These are phyloP conservation scores for Regulus satrapa DNA, from an alignment of 2,113 vertebrate genomes.

Conservation along the genomic window DNA sequence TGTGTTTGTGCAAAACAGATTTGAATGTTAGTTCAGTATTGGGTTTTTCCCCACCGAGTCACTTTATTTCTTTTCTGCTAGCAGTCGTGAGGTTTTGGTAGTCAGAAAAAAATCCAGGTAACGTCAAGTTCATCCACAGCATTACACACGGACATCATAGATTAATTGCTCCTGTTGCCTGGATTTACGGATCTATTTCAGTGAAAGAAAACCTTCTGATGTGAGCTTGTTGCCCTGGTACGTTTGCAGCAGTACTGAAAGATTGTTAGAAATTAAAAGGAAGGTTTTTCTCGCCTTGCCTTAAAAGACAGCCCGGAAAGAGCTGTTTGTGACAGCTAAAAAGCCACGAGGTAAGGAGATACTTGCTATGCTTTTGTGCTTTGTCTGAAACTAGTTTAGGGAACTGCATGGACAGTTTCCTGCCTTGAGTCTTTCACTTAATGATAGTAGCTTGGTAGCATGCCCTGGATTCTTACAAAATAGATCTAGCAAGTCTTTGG, in stretches of 20 bases:
- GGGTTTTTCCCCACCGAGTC: neutral
- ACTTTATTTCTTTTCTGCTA: neutral
- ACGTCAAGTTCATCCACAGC: neutral
- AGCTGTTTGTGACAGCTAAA: neutral
- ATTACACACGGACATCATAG: rapidly evolving
- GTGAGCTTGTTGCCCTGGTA: neutral
- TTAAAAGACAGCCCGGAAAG: neutral
- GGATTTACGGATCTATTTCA: neutral
- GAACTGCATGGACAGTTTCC: neutral
- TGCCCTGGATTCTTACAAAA: neutral
- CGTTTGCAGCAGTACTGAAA: neutral
- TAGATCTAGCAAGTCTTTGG: neutral
- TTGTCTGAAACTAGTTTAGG: neutral
- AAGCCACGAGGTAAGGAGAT: neutral
- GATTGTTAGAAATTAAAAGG: neutral
- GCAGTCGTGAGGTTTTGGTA: neutral
- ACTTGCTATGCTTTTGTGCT: neutral
- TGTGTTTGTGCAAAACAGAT: neutral
- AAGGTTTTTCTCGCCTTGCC: neutral
- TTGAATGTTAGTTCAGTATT: neutral
- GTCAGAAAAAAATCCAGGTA: neutral
- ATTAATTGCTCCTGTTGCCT: neutral
- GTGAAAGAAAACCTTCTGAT: neutral
- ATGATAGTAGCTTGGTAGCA: neutral
- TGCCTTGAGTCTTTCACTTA: neutral